Evolutionary conservation across 2,113 vertebrate species (phyloP).

Genomic region (Ophthalmolycus amberensis): DNA sequence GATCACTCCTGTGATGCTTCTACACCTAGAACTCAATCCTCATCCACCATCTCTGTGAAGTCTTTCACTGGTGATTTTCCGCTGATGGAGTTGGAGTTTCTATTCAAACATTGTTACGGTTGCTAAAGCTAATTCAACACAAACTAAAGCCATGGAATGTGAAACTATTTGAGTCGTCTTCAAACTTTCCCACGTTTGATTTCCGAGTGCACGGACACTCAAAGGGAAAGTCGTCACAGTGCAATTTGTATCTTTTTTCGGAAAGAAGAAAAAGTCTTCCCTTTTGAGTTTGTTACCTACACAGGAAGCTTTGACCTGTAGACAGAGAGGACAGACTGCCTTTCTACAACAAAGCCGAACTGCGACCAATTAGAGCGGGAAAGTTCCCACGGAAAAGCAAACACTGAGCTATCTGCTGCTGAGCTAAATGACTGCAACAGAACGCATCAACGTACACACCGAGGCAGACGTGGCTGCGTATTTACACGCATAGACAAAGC

Average conservation of each 20-base stretch:
- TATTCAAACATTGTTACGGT: background rate
- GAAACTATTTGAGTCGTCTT: background rate
- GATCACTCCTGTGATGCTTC: background rate
- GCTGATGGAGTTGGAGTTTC: background rate
- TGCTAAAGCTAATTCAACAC: background rate
- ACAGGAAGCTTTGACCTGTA: slow-evolving; percentile 41
- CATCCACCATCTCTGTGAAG: background rate
- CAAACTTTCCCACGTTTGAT: background rate
- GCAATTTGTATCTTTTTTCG: slow-evolving; percentile 30
- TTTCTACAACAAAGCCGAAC: slow-evolving; percentile 60
- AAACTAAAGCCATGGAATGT: background rate
- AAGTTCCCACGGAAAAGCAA: slow-evolving; percentile 54
- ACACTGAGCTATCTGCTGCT: slow-evolving; percentile 33
- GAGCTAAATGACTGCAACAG: slow-evolving; percentile 47
- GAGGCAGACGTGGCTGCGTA: background rate
- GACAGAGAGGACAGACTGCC: slow-evolving; percentile 32
- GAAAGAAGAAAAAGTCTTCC: background rate
- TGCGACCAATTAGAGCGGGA: slow-evolving; percentile 67
- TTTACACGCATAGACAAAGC: background rate
- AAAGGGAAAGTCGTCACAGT: slow-evolving; percentile 21
- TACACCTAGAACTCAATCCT: background rate
- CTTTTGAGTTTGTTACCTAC: slow-evolving; percentile 34
- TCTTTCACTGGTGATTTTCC: background rate
- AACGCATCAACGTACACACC: slow-evolving; percentile 25
- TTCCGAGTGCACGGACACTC: background rate